phyloP scores from a whole-genome alignment of 92 coral and sea anemone species.

The Meandrina meandrites region DNA sequence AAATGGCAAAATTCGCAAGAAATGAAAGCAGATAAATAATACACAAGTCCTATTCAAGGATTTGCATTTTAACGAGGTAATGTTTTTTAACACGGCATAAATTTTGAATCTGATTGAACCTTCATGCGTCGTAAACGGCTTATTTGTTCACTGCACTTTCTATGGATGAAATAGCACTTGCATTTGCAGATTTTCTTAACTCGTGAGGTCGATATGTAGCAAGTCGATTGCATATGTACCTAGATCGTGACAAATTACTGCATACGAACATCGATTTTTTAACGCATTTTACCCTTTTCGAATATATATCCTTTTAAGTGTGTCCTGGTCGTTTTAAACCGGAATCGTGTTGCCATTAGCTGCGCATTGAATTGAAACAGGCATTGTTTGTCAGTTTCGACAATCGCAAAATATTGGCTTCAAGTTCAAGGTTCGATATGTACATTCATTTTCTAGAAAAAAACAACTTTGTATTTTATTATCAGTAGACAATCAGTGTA shows the following conservation, averaged over 20 bases:
- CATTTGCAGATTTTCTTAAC: too few species aligned
- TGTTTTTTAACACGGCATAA: neutral
- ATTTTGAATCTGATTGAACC: neutral
- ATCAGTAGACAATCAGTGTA: neutral
- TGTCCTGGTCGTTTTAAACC: neutral
- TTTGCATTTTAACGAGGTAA: neutral
- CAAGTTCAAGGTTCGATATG: slow-evolving; percentile 9
- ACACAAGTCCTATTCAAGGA: neutral
- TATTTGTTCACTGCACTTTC: neutral
- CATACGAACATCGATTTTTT: neutral
- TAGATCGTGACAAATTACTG: neutral
- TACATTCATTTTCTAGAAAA: neutral
- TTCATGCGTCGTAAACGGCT: neutral
- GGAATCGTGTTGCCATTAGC: neutral
- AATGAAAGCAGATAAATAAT: neutral
- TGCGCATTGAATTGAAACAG: neutral
- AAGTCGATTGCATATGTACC: neutral
- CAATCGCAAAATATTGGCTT: slow-evolving; percentile 2
- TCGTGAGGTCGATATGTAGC: too few species aligned
- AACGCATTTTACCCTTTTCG: neutral
- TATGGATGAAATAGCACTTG: neutral
- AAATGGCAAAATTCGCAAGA: neutral
- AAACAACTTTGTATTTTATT: neutral
- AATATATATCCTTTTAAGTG: neutral
- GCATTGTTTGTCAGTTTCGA: neutral